Conservation (phyloP, 2,888 invertebrate genomes). For the Noctua janthina region DNA sequence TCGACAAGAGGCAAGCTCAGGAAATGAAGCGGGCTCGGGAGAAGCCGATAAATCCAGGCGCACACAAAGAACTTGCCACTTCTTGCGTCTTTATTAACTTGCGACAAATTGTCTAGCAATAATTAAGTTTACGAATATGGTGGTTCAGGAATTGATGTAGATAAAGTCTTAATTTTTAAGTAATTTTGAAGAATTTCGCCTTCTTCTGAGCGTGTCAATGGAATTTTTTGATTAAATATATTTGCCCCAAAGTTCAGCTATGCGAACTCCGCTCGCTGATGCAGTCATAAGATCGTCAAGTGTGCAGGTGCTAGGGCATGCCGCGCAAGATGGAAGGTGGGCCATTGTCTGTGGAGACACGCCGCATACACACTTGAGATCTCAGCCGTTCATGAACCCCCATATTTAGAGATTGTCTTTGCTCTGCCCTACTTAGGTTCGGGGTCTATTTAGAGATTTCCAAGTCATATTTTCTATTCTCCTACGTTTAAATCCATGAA, state of each 20-base stretch:
- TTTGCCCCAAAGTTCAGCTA: not conserved
- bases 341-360: not conserved
- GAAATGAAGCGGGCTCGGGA: slow-evolving; percentile 87
- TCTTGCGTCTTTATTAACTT: slow-evolving; percentile 86
- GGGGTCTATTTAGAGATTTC: not conserved
- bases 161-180: not conserved
- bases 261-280: not conserved
- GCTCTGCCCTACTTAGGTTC: too few species aligned
- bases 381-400: too few species aligned
- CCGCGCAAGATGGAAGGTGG: not conserved
- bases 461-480: not conserved
- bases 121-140: slow-evolving; percentile 66
- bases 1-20: slow-evolving; percentile 88
- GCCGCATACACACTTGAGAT: not conserved
- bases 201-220: too few species aligned
- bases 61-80: slow-evolving; percentile 86
- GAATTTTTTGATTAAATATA: too few species aligned
- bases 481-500: not conserved
- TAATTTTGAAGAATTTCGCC: not conserved
- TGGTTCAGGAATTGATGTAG: not conserved
- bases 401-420: not conserved
- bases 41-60: slow-evolving; percentile 82
- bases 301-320: not conserved
- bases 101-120: slow-evolving; percentile 83
- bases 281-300: not conserved